phyloP scores from a whole-genome alignment of 2,888 invertebrate species.

The Plebejus anna region DNA sequence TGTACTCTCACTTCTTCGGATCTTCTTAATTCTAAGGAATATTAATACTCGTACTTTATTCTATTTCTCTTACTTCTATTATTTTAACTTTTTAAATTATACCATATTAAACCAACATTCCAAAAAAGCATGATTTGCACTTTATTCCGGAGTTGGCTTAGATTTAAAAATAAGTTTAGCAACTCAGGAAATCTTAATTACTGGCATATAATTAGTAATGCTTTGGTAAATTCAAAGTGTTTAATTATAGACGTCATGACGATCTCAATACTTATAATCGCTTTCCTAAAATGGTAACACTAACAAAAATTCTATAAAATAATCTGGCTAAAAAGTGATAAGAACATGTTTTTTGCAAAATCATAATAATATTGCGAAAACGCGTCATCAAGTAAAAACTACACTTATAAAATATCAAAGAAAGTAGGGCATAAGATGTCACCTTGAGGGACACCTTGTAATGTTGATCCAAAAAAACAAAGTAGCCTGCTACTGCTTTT shows the following conservation, averaged over 20 bases:
- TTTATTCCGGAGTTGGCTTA: neutral
- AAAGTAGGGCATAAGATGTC: neutral
- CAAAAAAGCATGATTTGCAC: neutral
- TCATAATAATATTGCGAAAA: neutral
- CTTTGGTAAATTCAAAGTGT: neutral
- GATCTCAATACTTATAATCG: neutral
- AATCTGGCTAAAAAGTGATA: neutral
- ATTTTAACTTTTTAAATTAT: no score
- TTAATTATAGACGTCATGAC: conserved; percentile 21
- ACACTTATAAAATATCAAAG: neutral
- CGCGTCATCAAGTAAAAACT: neutral
- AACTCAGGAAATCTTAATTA: conserved; percentile 12
- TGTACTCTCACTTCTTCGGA: no score
- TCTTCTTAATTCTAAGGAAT: neutral
- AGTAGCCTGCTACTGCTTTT: neutral
- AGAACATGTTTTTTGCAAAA: neutral
- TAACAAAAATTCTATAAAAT: neutral
- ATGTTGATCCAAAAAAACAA: neutral
- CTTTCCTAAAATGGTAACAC: neutral
- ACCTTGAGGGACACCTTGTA: neutral
- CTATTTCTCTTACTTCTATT: no score
- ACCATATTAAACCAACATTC: neutral
- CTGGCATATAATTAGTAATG: conserved; percentile 10
- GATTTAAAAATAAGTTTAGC: neutral
- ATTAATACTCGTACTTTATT: no score